phyloP scores from a whole-genome alignment of 2,888 invertebrate genomes.

The Fissipunctia ypsillon region DNA sequence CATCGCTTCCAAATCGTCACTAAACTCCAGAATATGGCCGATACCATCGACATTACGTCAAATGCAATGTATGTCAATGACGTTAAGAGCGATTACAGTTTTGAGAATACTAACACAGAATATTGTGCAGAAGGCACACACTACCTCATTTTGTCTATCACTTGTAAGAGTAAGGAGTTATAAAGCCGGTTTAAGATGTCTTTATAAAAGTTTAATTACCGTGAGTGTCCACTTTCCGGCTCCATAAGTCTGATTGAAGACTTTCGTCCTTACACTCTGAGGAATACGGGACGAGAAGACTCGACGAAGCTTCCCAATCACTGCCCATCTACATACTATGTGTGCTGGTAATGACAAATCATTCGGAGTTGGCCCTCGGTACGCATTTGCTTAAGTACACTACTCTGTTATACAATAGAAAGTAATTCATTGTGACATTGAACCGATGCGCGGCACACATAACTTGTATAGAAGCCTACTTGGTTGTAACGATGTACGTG shows the following conservation, averaged over 20 bases:
- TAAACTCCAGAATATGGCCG: conserved; percentile 38
- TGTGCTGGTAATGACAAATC: no score
- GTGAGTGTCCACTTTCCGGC: no score
- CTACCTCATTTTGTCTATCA: neutral
- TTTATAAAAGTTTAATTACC: no score
- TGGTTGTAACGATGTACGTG: conserved; percentile 41
- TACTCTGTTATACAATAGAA: conserved; percentile 64
- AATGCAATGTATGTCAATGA: conserved; percentile 82
- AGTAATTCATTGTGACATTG: conserved; percentile 67
- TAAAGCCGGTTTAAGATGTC: neutral
- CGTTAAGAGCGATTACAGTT: conserved; percentile 66
- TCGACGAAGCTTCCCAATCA: no score
- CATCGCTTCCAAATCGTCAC: conserved; percentile 7
- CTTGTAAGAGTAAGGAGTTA: neutral
- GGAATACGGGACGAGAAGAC: no score
- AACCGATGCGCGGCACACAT: conserved; percentile 48
- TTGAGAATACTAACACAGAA: conserved; percentile 45
- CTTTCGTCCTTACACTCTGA: no score
- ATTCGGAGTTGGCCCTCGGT: conserved; percentile 42
- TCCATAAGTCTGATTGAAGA: no score
- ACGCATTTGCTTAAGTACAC: neutral
- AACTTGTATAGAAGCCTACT: conserved; percentile 44
- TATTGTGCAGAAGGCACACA: conserved; percentile 39
- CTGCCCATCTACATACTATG: no score
- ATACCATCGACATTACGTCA: conserved; percentile 72